Evolutionary conservation across 2,113 vertebrate genomes (phyloP), one percentile per base, ranked within the genome.

Genomic region (Podocnemis expansa): DNA sequence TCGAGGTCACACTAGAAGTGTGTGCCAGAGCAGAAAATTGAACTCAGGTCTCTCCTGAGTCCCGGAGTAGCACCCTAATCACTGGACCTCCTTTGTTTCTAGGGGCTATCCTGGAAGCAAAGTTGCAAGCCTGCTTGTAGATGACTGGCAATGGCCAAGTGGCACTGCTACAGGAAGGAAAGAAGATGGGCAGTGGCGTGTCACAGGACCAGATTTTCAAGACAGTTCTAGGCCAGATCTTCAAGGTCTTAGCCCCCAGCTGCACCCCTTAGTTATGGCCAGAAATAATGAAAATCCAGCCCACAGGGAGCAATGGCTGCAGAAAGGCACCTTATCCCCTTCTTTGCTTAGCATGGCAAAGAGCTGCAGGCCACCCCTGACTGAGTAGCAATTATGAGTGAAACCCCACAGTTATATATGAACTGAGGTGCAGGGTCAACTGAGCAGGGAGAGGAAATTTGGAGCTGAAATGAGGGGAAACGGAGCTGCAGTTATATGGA

Each of bases 401-500:
- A 75, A 75, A 43, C 41, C 6, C 25, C 91, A 78, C 73, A 89
- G 96, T 96, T 90, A 91, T 91, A 96, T 96, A 94, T 87, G 93
- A 90, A 95, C 93, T 87, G 89, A 94, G 84, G n/a, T 94, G 47
- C 87, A 94, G 81, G 91, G 84, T 93, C 93, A 97, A 95, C 93
- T 97, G 97, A 93, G 95, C 78, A 3, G 91, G 75, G 89, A 54
- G 82, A 94, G 73, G 85, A 96, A 84, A 55, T 75, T 3, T 97
- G 96, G 94, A 90, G 43, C 31, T 2, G 75, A 94, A 97, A 96
- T 91, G 96, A 96, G 94, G 94, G 94, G 93, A 96, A 97, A 96
- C 89, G 94, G 96, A 96, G 85, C 93, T 90, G 45, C 78, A 93
- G 94, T 93, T 97, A 91, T 84, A 95, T 43, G 29, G 90, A 96